A percentile compares a stretch with the other conserved stretches of the same genome.
These are phyloP conservation scores for Chondrilla cf. caribensis DNA, from an alignment of 37 sponge, comb jelly and placozoan species.

Conservation along the genomic window DNA sequence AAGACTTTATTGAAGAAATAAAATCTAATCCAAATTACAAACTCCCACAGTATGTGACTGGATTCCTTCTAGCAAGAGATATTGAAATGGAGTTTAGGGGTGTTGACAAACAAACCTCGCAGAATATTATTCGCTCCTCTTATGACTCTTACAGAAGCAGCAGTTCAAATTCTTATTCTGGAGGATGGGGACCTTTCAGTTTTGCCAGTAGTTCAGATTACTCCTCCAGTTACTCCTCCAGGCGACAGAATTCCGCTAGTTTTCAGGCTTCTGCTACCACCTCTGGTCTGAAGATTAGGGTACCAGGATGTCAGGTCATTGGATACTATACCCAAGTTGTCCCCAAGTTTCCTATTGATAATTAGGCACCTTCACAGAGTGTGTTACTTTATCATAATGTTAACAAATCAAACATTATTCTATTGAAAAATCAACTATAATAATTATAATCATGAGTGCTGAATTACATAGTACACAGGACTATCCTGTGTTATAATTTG, in stretches of 20 bases:
- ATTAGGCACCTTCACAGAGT: too few relatives aligned
- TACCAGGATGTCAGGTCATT: constrained; percentile 1
- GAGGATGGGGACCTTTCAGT: constrained; percentile 15
- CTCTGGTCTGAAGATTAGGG: not conserved
- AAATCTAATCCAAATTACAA: not conserved
- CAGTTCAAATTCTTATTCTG: not conserved
- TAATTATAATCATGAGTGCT: not conserved
- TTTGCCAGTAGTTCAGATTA: not conserved
- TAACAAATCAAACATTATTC: too few relatives aligned
- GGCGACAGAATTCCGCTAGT: not conserved
- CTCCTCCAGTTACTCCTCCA: not conserved
- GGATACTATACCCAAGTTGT: constrained; percentile 15
- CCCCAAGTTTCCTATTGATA: not conserved
- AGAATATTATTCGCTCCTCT: not conserved
- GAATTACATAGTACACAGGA: not conserved
- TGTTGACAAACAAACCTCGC: not conserved
- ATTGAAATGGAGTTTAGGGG: not conserved
- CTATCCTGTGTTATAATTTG: too few relatives aligned
- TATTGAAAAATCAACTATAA: not conserved
- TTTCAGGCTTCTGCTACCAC: not conserved
- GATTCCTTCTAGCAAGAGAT: not conserved
- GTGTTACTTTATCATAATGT: too few relatives aligned
- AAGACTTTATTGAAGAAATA: too few relatives aligned
- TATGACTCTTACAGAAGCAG: too few relatives aligned
- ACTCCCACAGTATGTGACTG: not conserved